Conservation (phyloP, 2,888 invertebrate species). For the Exephanes ischioxanthus region DNA sequence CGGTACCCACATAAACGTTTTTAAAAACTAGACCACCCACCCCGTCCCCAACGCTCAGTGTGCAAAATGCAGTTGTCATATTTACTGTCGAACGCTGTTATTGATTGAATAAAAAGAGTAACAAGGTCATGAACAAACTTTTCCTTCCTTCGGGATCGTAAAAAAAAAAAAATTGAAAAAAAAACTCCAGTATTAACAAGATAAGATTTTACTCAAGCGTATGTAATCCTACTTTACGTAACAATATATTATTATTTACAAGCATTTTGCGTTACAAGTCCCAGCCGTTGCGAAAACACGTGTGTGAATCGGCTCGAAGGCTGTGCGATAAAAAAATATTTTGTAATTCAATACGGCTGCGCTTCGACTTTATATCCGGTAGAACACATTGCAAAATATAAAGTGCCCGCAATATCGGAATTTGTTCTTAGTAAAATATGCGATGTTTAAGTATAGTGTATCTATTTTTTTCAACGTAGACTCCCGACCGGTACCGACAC, state of each 20-base stretch:
- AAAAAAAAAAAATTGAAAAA: slow-evolving; percentile 41
- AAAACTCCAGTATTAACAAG: slow-evolving; percentile 9
- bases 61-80: slow-evolving; percentile 57
- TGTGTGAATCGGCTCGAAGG: slow-evolving; percentile 47
- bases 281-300: slow-evolving; percentile 34
- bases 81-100: slow-evolving; percentile 64
- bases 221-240: slow-evolving; percentile 52
- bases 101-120: slow-evolving; percentile 66
- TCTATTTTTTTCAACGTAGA: slow-evolving; percentile 5
- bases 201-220: slow-evolving; percentile 45
- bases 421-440: not conserved
- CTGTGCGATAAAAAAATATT: slow-evolving; percentile 67
- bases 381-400: slow-evolving; percentile 54
- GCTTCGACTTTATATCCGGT: slow-evolving; percentile 19
- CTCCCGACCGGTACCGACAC: not conserved
- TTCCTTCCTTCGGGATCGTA: not conserved
- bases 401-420: slow-evolving; percentile 46
- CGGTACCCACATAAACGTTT: slow-evolving; percentile 45
- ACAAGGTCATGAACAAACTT: slow-evolving; percentile 32
- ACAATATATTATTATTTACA: slow-evolving; percentile 69
- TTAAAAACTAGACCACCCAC: slow-evolving; percentile 33
- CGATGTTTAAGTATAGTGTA: slow-evolving; percentile 13
- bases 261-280: slow-evolving; percentile 62
- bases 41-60: slow-evolving; percentile 47
- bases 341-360: slow-evolving; percentile 47